Percentiles rank a stretch among this genome's conserved stretches.
Evolutionary conservation across 2,888 invertebrate genomes (phyloP).

Genomic region (Cryptops parisi): DNA sequence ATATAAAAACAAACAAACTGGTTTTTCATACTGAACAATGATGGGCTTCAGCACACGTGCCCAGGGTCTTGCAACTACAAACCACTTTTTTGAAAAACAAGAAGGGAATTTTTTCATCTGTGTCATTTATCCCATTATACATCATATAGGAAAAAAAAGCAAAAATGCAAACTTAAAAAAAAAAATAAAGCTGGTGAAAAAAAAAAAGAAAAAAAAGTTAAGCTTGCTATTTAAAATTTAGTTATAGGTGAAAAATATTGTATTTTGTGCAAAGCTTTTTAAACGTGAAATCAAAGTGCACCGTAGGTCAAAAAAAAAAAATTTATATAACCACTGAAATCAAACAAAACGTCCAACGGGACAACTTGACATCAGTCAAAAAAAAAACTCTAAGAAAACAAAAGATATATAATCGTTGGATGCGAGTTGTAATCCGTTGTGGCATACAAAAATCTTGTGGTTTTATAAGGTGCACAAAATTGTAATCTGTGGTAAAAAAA

Average conservation of each 20-base stretch:
- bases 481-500: background rate
- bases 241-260: slow-evolving; percentile 8
- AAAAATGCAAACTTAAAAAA: background rate
- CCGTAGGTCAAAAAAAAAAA: slow-evolving; percentile 7
- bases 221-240: slow-evolving; percentile 12
- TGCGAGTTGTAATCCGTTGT: background rate
- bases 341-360: slow-evolving; percentile 11
- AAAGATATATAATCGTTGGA: background rate
- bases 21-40: no score
- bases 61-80: background rate
- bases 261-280: slow-evolving; percentile 13
- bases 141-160: background rate
- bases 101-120: background rate
- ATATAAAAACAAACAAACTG: no score
- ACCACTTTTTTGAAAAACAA: background rate
- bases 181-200: slow-evolving; percentile 2
- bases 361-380: background rate
- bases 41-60: background rate
- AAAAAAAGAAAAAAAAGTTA: slow-evolving; percentile 7
- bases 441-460: background rate
- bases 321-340: slow-evolving; percentile 9
- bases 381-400: background rate
- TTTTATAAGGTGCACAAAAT: background rate
- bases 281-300: slow-evolving; percentile 13
- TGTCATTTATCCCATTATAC: background rate